These are phyloP conservation scores for Cinclus cinclus DNA, from an alignment of 2,113 vertebrate species.

Conservation along the genomic window DNA sequence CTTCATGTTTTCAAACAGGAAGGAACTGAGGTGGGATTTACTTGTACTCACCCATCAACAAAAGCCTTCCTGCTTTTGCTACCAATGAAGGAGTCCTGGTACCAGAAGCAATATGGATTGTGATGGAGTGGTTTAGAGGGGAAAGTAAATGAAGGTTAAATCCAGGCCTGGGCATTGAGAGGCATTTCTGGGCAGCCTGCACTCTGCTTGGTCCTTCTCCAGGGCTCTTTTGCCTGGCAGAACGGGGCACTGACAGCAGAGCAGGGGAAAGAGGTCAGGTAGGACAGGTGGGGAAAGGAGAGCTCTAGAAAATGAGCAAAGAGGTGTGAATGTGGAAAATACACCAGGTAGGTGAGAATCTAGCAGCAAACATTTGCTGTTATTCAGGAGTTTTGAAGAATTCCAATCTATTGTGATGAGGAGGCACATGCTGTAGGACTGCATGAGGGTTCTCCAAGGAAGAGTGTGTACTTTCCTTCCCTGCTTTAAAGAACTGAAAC, in stretches of 20 bases:
- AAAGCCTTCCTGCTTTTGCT: neutral
- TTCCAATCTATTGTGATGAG: neutral
- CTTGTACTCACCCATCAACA: neutral
- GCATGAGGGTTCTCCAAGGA: neutral
- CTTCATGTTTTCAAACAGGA: neutral
- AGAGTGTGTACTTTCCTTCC: neutral
- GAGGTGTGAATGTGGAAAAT: neutral
- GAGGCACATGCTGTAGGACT: neutral
- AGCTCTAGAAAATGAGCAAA: neutral
- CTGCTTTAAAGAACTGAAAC: neutral
- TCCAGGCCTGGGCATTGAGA: neutral
- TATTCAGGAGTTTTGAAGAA: neutral
- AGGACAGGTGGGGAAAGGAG: neutral
- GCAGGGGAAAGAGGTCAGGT: neutral
- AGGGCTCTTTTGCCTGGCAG: neutral
- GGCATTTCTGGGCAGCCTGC: neutral
- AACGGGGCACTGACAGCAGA: neutral
- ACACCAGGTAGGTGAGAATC: neutral
- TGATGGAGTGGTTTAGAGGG: neutral
- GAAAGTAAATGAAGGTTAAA: neutral
- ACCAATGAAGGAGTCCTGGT: fast-evolving
- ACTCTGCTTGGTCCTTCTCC: neutral
- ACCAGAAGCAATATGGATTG: neutral
- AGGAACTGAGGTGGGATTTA: neutral
- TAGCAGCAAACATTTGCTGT: neutral